phyloP scores from a whole-genome alignment of 2,888 invertebrate species.

The Mesochorus sp. region DNA sequence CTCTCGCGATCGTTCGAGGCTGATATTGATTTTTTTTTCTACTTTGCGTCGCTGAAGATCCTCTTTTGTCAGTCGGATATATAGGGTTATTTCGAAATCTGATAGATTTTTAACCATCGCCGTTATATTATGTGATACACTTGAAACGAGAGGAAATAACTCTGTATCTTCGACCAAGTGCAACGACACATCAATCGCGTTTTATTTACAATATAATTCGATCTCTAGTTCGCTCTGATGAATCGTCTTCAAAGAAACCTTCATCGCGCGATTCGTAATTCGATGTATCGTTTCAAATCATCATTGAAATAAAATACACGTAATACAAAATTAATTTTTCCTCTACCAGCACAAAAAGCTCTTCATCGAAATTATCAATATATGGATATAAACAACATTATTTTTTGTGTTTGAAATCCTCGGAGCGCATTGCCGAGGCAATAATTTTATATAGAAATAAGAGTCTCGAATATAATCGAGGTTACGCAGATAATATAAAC shows the following conservation, averaged over 20 bases:
- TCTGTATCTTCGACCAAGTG: neutral
- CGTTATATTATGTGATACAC: neutral
- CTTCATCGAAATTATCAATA: no score
- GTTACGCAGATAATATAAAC: constrained; percentile 55
- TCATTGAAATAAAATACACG: no score
- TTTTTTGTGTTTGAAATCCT: neutral
- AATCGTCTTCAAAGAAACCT: no score
- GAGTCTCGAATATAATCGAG: constrained; percentile 45
- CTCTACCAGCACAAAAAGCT: no score
- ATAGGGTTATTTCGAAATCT: constrained; percentile 2
- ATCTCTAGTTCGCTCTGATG: no score
- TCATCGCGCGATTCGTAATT: no score
- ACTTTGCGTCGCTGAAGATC: neutral
- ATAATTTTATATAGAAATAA: constrained; percentile 36
- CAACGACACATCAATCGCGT: no score
- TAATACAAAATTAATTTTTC: no score
- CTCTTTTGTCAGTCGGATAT: constrained; percentile 5
- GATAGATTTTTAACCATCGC: constrained; percentile 9
- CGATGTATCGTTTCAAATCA: no score
- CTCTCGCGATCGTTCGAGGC: neutral
- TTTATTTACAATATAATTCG: no score
- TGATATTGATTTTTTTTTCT: constrained; percentile 8
- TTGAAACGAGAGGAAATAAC: constrained; percentile 13
- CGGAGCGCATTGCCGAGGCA: neutral
- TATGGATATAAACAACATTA: no score